Percentiles rank a stretch among this genome's conserved stretches.
phyloP scores from a whole-genome alignment of 2,113 vertebrate genomes.

The Dromiciops gliroides region DNA sequence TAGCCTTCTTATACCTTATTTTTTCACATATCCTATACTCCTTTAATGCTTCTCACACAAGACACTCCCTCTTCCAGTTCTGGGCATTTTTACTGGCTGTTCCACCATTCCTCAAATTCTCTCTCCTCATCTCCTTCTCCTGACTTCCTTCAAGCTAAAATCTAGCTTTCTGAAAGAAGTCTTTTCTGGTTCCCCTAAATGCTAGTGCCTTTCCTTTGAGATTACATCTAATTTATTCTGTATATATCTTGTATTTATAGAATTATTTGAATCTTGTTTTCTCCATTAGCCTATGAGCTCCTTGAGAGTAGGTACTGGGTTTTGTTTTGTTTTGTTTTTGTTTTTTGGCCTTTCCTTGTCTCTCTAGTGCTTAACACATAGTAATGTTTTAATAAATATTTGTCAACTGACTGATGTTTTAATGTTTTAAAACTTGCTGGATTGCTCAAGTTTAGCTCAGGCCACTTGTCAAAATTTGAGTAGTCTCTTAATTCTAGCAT shows the following conservation, averaged over 20 bases:
- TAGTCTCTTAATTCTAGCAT: not conserved
- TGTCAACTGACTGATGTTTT: fast-evolving
- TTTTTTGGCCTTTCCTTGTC: not conserved
- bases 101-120: not conserved
- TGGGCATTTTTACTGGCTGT: not conserved
- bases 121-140: not conserved
- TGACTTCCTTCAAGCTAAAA: not conserved
- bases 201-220: not conserved
- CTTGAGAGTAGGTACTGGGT: not conserved
- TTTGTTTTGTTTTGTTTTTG: not conserved
- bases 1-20: no score
- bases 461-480: not conserved
- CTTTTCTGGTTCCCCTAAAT: not conserved
- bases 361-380: not conserved
- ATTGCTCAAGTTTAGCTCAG: not conserved
- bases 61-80: not conserved
- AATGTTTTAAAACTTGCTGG: not conserved
- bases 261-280: not conserved
- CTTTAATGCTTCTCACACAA: not conserved
- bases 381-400: fast-evolving
- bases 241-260: not conserved
- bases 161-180: not conserved
- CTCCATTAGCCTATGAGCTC: not conserved
- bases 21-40: not conserved
- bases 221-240: not conserved